Evolutionary conservation across 1,140 invertebrate genomes (phyloP), one percentile per base, ranked within the genome.

Genomic region (Lepeophtheirus salmonis): DNA sequence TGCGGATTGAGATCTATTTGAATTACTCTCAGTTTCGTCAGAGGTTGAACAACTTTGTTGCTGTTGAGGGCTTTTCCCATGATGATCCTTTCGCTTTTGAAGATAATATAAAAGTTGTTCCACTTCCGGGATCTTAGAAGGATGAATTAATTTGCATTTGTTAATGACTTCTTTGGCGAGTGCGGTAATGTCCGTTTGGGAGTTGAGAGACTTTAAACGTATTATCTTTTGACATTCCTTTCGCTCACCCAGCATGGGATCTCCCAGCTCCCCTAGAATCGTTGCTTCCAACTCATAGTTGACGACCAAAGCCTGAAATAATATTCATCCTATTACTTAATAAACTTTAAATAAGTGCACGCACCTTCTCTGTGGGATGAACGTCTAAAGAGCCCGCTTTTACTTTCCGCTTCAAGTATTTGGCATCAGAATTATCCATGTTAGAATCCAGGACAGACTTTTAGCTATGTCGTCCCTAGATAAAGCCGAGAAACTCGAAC

Each of bases 311-410:
- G 30, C 30, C 30, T 41, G 6, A 41, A 41, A n/a, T 10, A 41
- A n/a, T n/a, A n/a, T n/a, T n/a, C n/a, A n/a, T n/a, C n/a, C n/a
- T n/a, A n/a, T n/a, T n/a, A n/a, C n/a, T n/a, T n/a, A n/a, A n/a
- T n/a, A n/a, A n/a, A n/a, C n/a, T n/a, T n/a, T 91, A 92, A 71
- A 86, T 86, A 18, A 92, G 80, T 54, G 92, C 80, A n/a, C 92
- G 70, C 30, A 87, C 87, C 69, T 86, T 84, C 68, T 91, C 83
- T 58, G 82, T 85, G 16, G 89, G 86, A 76, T 92, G 89, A 3
- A 88, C 86, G 75, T 91, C 87, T 63, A 92, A 78, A 51, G 79
- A 80, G 6, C 86, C 85, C 54, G 83, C 82, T 74, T 82, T 82
- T 49, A 86, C 57, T 54, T 61, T 61, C 20, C 59, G 50, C 25